phyloP scores from a whole-genome alignment of 2,888 invertebrate genomes.

The Drepana falcataria region DNA sequence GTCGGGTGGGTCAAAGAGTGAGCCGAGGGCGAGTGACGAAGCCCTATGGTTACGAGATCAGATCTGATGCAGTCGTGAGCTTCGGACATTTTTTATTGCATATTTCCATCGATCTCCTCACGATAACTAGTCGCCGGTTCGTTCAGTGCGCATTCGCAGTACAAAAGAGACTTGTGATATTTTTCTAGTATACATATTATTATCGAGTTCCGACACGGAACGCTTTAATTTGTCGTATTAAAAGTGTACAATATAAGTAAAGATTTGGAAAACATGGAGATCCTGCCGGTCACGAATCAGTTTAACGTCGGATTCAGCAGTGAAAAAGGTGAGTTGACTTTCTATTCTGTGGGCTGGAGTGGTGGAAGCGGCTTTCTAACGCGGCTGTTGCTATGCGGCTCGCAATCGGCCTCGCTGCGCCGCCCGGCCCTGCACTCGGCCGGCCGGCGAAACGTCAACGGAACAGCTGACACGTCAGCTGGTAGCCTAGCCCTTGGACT shows the following conservation, averaged over 20 bases:
- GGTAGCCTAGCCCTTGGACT: constrained; percentile 37
- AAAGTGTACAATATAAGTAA: constrained; percentile 79
- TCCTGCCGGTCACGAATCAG: constrained; percentile 87
- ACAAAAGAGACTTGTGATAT: constrained; percentile 79
- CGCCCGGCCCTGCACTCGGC: constrained; percentile 9
- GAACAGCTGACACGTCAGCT: constrained; percentile 64
- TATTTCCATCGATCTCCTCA: constrained; percentile 71
- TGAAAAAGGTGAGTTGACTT: constrained; percentile 83
- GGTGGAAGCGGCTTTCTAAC: constrained; percentile 69
- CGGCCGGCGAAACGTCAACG: constrained; percentile 25
- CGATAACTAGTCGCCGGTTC: constrained; percentile 65
- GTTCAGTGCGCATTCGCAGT: constrained; percentile 72
- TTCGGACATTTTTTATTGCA: constrained; percentile 47
- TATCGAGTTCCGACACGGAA: constrained; percentile 65
- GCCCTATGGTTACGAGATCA: constrained; percentile 77
- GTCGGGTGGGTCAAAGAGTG: constrained; percentile 68
- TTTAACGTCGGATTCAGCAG: constrained; percentile 87
- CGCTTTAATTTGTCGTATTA: constrained; percentile 57
- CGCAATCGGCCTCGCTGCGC: constrained; percentile 21
- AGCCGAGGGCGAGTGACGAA: constrained; percentile 70
- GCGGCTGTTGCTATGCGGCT: constrained; percentile 69
- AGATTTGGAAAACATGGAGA: constrained; percentile 85
- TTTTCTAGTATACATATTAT: constrained; percentile 54
- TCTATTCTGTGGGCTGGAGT: constrained; percentile 52
- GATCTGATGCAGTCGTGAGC: constrained; percentile 74